A percentile compares a stretch with the other conserved stretches of the same genome.
Conservation (phyloP, 64 coral and sea anemone species). For the Montipora capricornis region DNA sequence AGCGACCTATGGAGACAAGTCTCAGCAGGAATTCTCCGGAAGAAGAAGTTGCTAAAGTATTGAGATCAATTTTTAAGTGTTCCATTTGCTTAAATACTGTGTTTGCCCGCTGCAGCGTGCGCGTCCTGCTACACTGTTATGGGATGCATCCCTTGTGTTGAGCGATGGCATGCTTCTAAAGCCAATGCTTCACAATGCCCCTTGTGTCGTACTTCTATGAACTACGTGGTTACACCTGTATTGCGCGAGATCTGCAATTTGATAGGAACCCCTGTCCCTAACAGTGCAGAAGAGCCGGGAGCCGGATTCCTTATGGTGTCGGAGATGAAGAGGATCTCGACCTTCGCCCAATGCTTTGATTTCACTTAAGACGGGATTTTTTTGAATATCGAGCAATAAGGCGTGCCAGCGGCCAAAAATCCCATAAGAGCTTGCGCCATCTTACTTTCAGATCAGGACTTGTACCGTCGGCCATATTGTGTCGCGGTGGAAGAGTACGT, state of each 20-base stretch:
- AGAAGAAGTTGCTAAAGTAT: slow-evolving; percentile 25
- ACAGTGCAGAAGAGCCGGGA: slow-evolving; percentile 16
- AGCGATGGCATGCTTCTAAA: slow-evolving; percentile 65
- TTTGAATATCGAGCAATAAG: too few relatives aligned
- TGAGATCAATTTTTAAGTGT: slow-evolving; percentile 60
- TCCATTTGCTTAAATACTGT: slow-evolving; percentile 56
- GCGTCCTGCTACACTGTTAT: slow-evolving; percentile 68
- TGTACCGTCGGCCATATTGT: too few relatives aligned
- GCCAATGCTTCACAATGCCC: slow-evolving; percentile 44
- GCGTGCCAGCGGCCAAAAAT: too few relatives aligned
- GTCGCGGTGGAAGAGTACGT: too few relatives aligned
- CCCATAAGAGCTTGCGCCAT: too few relatives aligned
- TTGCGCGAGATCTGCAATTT: slow-evolving; percentile 32
- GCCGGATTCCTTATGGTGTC: neutral
- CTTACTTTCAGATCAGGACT: too few relatives aligned
- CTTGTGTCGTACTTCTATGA: slow-evolving; percentile 31
- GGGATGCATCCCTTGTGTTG: slow-evolving; percentile 67
- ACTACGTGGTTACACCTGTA: slow-evolving; percentile 65
- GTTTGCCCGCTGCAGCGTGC: slow-evolving; percentile 56
- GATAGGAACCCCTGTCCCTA: slow-evolving; percentile 34
- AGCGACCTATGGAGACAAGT: neutral
- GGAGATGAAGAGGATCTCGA: too few relatives aligned
- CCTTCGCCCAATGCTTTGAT: neutral
- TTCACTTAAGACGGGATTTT: too few relatives aligned
- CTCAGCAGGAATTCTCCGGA: neutral